phyloP scores from a whole-genome alignment of 2,888 invertebrate genomes.

The Drosophila testacea region DNA sequence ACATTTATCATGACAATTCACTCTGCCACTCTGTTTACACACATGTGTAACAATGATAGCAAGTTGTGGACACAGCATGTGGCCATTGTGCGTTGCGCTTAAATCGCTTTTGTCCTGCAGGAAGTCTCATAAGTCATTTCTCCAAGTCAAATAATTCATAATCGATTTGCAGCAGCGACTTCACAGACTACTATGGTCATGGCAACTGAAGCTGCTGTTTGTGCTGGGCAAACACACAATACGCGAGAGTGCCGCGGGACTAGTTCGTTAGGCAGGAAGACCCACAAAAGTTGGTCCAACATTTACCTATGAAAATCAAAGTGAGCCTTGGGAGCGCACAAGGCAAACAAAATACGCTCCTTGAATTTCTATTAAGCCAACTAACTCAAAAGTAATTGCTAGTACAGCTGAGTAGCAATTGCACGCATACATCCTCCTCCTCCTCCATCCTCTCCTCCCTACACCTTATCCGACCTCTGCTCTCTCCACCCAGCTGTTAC shows the following conservation, averaged over 20 bases:
- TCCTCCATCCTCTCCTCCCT: not conserved
- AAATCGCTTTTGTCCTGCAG: constrained; percentile 51
- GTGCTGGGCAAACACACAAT: constrained; percentile 42
- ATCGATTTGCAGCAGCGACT: constrained; percentile 72
- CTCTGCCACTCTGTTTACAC: constrained; percentile 8
- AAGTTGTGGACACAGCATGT: constrained; percentile 45
- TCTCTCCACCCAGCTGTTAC: not conserved
- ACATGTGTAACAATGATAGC: constrained; percentile 58
- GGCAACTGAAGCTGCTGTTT: constrained; percentile 27
- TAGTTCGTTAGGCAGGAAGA: constrained; percentile 60
- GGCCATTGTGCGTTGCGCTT: constrained; percentile 60
- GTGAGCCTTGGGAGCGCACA: constrained; percentile 64
- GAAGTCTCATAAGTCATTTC: constrained; percentile 82
- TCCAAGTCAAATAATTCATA: constrained; percentile 83
- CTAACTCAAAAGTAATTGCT: constrained; percentile 80
- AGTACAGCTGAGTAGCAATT: constrained; percentile 50
- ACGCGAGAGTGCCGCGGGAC: constrained; percentile 55
- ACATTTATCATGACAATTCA: constrained; percentile 33
- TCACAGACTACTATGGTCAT: not conserved
- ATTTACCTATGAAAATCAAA: constrained; percentile 81
- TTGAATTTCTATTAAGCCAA: constrained; percentile 77
- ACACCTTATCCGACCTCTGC: not conserved
- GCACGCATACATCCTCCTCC: constrained; percentile 39
- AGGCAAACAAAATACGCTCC: constrained; percentile 75
- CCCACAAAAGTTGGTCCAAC: constrained; percentile 52